Evolutionary conservation across 2,797 vertebrate species (phyloP).

Genomic region (Taeniopygia guttata): DNA sequence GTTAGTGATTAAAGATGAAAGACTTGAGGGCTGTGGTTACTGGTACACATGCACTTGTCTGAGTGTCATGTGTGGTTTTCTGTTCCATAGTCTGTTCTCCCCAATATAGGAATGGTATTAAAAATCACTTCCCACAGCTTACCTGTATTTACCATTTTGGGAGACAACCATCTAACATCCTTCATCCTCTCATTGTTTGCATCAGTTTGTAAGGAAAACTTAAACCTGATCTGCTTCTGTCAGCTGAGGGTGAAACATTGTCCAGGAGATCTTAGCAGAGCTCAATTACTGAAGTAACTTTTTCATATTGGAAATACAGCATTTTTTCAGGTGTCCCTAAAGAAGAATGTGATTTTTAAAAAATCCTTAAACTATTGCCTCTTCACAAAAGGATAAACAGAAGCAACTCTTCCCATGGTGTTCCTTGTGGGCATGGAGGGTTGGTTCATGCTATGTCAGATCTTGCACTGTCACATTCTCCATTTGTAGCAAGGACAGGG

Average conservation of each 20-base stretch:
- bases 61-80: neutral
- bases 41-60: neutral
- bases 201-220: neutral
- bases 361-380: neutral
- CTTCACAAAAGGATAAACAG: neutral
- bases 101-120: neutral
- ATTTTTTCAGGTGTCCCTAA: neutral
- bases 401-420: neutral
- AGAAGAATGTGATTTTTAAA: neutral
- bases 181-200: neutral
- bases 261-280: neutral
- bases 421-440: neutral
- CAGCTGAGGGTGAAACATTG: neutral
- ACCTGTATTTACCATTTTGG: neutral
- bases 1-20: neutral
- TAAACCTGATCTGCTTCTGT: neutral
- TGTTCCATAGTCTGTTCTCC: neutral
- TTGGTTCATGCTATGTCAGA: neutral
- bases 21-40: neutral
- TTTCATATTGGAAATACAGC: neutral
- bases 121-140: neutral
- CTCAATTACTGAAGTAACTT: neutral
- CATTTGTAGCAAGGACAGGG: neutral
- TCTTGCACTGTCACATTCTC: accelerated
- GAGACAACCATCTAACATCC: neutral